A percentile compares a stretch with the other conserved stretches of the same genome.
Evolutionary conservation across 1,140 invertebrate species (phyloP).

Genomic region (Hylyphantes graminicola): DNA sequence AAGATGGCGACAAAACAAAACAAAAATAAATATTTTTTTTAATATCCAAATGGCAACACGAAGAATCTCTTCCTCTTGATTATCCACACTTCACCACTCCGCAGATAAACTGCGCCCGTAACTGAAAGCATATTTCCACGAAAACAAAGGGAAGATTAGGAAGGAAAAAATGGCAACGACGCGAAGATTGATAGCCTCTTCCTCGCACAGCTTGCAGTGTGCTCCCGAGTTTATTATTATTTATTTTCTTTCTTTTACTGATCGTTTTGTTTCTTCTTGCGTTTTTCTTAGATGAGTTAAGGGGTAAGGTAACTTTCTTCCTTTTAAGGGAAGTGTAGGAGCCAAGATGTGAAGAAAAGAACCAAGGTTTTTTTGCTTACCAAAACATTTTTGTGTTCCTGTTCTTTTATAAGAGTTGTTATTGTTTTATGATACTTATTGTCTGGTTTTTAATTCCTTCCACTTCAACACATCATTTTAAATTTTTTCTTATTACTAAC

Average conservation of each 20-base stretch:
- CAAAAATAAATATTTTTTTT: not conserved
- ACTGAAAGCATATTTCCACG: not conserved
- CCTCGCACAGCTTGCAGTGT: slow-evolving; percentile 39
- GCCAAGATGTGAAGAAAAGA: no score
- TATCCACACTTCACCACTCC: slow-evolving; percentile 33
- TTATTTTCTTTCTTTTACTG: slow-evolving; percentile 22
- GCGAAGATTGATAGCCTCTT: slow-evolving; percentile 41
- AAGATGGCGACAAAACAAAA: no score
- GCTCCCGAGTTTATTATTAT: slow-evolving; percentile 24
- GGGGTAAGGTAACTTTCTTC: slow-evolving; percentile 15
- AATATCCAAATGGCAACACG: slow-evolving; percentile 22
- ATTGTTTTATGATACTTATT: no score
- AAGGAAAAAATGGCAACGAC: slow-evolving; percentile 16
- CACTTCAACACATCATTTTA: no score
- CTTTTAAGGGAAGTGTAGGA: no score
- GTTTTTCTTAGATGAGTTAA: slow-evolving; percentile 25
- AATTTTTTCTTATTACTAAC: no score
- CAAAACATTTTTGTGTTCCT: no score
- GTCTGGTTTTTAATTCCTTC: no score
- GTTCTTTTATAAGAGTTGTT: no score
- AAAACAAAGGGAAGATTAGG: slow-evolving; percentile 1
- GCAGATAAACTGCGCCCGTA: not conserved
- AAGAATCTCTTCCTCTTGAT: slow-evolving; percentile 24
- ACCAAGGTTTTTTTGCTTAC: no score
- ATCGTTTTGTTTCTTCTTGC: not conserved